These are phyloP conservation scores for Champsocephalus esox DNA, from an alignment of 2,797 vertebrate species.

Conservation along the genomic window DNA sequence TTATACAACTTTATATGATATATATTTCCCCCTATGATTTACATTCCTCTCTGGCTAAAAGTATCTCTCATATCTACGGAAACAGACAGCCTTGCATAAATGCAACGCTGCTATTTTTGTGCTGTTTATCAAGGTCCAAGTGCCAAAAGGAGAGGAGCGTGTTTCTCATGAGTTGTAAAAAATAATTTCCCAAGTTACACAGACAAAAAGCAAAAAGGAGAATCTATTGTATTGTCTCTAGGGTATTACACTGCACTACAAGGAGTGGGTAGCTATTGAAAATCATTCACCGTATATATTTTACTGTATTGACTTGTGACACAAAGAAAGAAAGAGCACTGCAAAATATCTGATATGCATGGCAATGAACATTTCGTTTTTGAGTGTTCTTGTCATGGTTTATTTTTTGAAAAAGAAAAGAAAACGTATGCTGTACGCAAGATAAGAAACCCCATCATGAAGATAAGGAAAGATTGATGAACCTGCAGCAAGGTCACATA, in stretches of 20 bases:
- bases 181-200: slow-evolving; percentile 71
- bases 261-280: slow-evolving; percentile 77
- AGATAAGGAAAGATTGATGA: slow-evolving; percentile 68
- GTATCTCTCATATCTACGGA: slow-evolving; percentile 73
- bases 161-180: slow-evolving; percentile 75
- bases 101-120: slow-evolving; percentile 78
- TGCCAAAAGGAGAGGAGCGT: slow-evolving; percentile 70
- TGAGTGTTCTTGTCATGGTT: slow-evolving; percentile 52
- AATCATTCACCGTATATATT: slow-evolving; percentile 79
- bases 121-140: slow-evolving; percentile 73
- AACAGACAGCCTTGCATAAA: slow-evolving; percentile 78
- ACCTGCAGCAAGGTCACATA: slow-evolving; percentile 74
- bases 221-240: slow-evolving; percentile 79
- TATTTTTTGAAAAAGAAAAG: slow-evolving; percentile 31
- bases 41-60: slow-evolving; percentile 84
- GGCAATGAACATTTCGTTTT: slow-evolving; percentile 51
- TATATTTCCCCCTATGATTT: slow-evolving; percentile 87
- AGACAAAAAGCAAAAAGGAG: slow-evolving; percentile 75
- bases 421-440: slow-evolving; percentile 56
- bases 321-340: slow-evolving; percentile 79
- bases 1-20: slow-evolving; percentile 89
- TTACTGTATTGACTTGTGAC: slow-evolving; percentile 76
- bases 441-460: slow-evolving; percentile 50
- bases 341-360: slow-evolving; percentile 80
- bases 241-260: slow-evolving; percentile 80